Conservation (phyloP, 2,797 vertebrate species). For the Clarias fuscus region DNA sequence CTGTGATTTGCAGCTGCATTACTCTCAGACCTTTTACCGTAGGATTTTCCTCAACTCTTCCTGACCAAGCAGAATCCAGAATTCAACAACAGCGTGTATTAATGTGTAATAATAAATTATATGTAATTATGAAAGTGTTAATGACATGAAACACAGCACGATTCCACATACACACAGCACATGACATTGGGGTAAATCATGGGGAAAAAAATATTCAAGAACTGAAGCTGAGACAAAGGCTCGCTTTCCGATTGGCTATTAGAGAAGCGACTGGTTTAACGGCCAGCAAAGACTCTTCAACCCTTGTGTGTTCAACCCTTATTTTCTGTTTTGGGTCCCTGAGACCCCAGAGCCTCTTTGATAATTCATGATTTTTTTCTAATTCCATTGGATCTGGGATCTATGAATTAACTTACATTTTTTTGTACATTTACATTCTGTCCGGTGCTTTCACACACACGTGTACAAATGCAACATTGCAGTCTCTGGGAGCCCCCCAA, state of each 20-base stretch:
- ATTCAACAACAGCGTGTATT: background rate
- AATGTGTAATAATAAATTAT: background rate
- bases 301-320: background rate
- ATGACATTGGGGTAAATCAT: background rate
- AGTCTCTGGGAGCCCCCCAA: too few species aligned
- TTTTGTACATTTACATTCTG: too few species aligned
- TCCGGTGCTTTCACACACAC: too few species aligned
- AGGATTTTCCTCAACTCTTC: background rate
- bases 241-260: background rate
- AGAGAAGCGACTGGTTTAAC: background rate
- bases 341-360: too few species aligned
- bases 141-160: background rate
- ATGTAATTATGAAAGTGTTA: background rate
- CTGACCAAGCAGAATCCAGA: constrained; percentile 4
- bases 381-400: too few species aligned
- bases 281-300: background rate
- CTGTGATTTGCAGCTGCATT: background rate
- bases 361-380: too few species aligned
- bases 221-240: constrained; percentile 5
- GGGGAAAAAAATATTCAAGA: background rate
- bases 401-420: too few species aligned
- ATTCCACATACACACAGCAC: background rate
- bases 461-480: too few species aligned
- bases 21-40: background rate
- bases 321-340: too few species aligned